These are phyloP conservation scores for Thunnus maccoyii DNA, from an alignment of 2,113 vertebrate genomes.

Conservation along the genomic window DNA sequence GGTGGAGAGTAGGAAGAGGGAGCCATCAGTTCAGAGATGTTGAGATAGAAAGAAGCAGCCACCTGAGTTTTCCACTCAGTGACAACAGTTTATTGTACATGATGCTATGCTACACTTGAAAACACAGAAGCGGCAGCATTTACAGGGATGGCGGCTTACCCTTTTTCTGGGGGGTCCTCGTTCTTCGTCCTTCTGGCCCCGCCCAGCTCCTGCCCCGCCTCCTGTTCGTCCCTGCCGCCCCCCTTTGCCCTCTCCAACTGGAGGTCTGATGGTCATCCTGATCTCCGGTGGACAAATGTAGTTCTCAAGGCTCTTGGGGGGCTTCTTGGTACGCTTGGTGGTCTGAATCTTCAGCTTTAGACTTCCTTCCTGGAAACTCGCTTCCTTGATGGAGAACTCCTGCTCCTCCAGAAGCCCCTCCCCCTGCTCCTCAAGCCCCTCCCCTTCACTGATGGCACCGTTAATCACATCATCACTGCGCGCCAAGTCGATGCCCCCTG, in stretches of 20 bases:
- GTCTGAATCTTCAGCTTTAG: constrained; percentile 99
- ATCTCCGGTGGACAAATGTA: constrained; percentile 99
- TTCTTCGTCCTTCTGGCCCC: constrained; percentile 91
- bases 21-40: constrained; percentile 27
- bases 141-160: constrained; percentile 81
- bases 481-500: constrained; percentile 83
- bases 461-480: constrained; percentile 92
- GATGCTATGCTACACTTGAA: background rate
- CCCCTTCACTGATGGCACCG: constrained; percentile 91
- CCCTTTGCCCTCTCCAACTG: constrained; percentile 87
- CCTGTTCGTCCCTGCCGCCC: constrained; percentile 88
- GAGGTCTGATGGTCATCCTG: constrained; percentile 97
- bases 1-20: constrained; percentile 11
- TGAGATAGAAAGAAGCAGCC: constrained; percentile 1
- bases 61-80: background rate
- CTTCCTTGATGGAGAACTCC: constrained; percentile 99
- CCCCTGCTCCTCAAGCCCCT: constrained; percentile 90
- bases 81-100: background rate
- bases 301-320: constrained; percentile 98
- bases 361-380: constrained; percentile 97
- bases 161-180: constrained; percentile 93
- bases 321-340: constrained; percentile 98
- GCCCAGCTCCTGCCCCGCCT: constrained; percentile 87
- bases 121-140: background rate
- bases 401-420: constrained; percentile 94